Base-by-base conservation (phyloP, 2,113 vertebrate genomes). In the Pelmatolapia mariae region DNA sequence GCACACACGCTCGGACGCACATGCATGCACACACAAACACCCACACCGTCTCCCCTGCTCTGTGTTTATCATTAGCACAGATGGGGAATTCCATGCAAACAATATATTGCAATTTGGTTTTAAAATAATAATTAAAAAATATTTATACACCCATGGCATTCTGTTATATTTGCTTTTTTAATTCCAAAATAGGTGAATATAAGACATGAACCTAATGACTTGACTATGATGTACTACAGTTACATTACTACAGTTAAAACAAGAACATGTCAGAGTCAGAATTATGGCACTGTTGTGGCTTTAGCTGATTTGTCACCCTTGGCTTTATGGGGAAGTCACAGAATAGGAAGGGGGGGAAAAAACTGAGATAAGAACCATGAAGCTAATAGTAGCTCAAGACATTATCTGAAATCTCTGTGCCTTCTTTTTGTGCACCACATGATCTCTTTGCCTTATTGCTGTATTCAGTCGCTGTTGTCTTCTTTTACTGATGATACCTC, bases 1-100 rank as follows among this genome's bases (percentile, higher is more conserved):
- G 90, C 91, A 92, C 92, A 88, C 89, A 92, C 66, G 86, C 94
- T 94, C 84, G 45, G 90, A 94, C 87, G 86, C 92, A 89, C 92
- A 45, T 80, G 85, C 92, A 45, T 78, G 84, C 84, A 90, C 90
- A 86, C 87, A 88, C 52, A 88, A 45, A 91, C 93, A 91, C 91
- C 76, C 91, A 91, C 84, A 78, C 45, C 16, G 71, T 89, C 82
- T 92, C 73, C 26, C 57, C 33, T 71, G 78, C 81, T 86, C 86
- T 87, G 52, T 43, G 52, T 79, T 83, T 87, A 79, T 71, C 86
- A 31, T 33, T 84, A 71, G 80, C 73, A 26, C 12, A 71, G 84
- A 79, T 8, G 38, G 43, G 82, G 80, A 66, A 92, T 85, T 88
- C 56, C 80, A 80, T 33, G 47, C 50, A 83, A 84, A 61, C 7